These are phyloP conservation scores for Acanthococcus lagerstroemiae DNA, from an alignment of 2,888 invertebrate species.

Conservation along the genomic window DNA sequence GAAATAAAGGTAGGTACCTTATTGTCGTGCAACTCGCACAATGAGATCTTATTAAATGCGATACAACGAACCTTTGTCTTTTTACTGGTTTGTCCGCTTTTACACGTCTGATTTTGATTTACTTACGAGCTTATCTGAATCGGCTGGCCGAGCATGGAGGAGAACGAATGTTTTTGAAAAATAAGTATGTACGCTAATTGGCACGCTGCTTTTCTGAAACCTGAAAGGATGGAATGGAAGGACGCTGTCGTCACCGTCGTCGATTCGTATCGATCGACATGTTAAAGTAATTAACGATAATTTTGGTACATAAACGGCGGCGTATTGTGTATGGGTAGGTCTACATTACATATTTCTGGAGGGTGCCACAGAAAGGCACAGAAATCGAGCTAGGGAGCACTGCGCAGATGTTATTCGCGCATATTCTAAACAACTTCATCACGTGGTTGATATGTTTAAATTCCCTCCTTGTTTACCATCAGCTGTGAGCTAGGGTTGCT, in stretches of 20 bases:
- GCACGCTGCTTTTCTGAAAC: no score
- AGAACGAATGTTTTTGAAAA: no score
- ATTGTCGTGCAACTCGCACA: slow-evolving; percentile 19
- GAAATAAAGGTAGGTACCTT: slow-evolving; percentile 23
- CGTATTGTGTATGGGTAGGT: not conserved
- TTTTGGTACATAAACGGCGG: not conserved
- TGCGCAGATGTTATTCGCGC: not conserved
- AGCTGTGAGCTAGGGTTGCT: no score
- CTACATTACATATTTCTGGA: no score
- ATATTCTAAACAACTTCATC: not conserved
- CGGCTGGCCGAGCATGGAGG: slow-evolving; percentile 1
- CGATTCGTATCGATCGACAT: not conserved
- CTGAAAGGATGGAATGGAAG: no score
- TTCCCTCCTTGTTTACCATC: not conserved
- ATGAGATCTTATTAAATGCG: slow-evolving; percentile 14
- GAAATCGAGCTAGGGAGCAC: no score
- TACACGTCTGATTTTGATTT: not conserved
- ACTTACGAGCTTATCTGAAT: not conserved
- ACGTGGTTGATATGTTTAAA: not conserved
- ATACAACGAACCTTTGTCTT: slow-evolving; percentile 3
- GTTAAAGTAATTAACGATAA: not conserved
- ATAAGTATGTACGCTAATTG: no score
- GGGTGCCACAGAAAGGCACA: no score
- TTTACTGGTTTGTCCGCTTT: slow-evolving; percentile 22
- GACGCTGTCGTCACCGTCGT: no score